phyloP scores from a whole-genome alignment of 2,888 invertebrate genomes.

The Branchipolynoe longqiensis region DNA sequence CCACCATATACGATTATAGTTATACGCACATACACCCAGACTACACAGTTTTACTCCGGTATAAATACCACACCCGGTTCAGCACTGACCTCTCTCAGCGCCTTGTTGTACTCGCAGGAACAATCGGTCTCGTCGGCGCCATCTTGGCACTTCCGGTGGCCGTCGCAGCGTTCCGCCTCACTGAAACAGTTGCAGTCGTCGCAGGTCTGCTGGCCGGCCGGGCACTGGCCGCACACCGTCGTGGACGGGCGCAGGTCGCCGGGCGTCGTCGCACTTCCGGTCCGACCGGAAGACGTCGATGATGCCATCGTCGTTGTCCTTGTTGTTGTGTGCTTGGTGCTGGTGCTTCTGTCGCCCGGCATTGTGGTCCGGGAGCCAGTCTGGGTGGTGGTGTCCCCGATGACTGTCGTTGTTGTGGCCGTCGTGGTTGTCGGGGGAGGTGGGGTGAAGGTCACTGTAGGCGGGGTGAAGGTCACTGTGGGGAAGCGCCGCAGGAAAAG shows the following conservation, averaged over 20 bases:
- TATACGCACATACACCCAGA: no score
- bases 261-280: neutral
- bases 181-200: conserved; percentile 6
- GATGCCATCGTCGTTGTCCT: no score
- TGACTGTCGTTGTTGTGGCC: no score
- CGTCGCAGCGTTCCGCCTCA: neutral
- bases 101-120: neutral
- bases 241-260: neutral
- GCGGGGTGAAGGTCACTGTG: neutral
- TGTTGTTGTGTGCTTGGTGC: no score
- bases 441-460: neutral
- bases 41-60: no score
- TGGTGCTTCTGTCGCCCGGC: no score
- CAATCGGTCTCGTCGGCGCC: neutral
- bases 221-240: neutral
- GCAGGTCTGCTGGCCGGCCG: neutral
- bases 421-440: neutral
- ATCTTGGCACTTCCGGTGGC: neutral
- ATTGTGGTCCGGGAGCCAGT: no score
- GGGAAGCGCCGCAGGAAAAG: neutral
- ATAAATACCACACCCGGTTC: no score
- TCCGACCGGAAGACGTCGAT: neutral
- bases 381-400: no score
- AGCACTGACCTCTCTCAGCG: neutral
- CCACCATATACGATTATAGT: no score